Evolutionary conservation across 1,140 invertebrate genomes (phyloP).

Genomic region (Metopolophium dirhodum): DNA sequence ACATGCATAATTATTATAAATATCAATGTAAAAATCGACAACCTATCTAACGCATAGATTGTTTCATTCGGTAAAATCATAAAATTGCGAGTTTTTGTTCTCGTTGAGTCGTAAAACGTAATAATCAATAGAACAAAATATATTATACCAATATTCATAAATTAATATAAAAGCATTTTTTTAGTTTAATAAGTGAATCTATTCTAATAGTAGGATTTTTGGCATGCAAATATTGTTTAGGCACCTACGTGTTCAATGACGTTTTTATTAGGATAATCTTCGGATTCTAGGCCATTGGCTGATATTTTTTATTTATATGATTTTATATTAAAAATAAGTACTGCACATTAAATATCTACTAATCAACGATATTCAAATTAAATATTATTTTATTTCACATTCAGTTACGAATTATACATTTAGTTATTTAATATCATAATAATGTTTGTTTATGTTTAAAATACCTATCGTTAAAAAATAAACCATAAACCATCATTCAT

Average conservation of each 20-base stretch:
- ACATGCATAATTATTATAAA: constrained; percentile 38
- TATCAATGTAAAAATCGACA: neutral
- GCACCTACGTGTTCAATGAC: neutral
- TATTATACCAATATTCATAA: neutral
- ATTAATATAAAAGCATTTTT: neutral
- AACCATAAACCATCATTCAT: neutral
- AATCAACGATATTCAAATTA: no score
- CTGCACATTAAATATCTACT: no score
- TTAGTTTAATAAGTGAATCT: neutral
- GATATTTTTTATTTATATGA: no score
- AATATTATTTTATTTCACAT: no score
- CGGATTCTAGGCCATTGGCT: no score
- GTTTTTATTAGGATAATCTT: no score
- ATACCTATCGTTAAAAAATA: neutral
- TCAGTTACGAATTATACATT: neutral
- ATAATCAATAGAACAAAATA: neutral
- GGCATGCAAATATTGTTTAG: neutral
- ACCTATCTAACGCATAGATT: neutral
- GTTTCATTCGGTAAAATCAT: constrained; percentile 6
- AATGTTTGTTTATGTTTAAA: neutral
- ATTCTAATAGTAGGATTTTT: neutral
- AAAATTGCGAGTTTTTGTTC: neutral
- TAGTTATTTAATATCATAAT: neutral
- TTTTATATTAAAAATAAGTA: no score
- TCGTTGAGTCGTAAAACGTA: neutral